Percentiles rank a stretch among this genome's conserved stretches.
Conservation (phyloP, 2,797 vertebrate genomes). For the Tadarida brasiliensis region DNA sequence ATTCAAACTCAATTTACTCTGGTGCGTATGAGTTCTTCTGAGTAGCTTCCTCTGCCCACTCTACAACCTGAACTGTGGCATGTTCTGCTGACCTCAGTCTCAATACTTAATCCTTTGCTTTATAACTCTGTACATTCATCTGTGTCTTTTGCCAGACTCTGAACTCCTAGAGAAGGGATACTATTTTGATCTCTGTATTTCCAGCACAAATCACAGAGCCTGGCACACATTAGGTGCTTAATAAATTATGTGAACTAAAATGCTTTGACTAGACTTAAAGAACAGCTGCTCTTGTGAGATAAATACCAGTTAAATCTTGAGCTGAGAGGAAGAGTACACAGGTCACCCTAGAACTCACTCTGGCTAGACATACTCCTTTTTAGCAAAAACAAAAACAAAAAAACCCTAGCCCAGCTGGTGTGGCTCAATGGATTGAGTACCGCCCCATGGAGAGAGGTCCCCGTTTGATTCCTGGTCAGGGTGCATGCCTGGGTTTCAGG, state of each 20-base stretch:
- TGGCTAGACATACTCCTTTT: background rate
- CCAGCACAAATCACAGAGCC: background rate
- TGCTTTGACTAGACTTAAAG: background rate
- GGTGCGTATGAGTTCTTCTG: background rate
- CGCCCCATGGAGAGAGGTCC: no score
- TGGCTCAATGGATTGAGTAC: no score
- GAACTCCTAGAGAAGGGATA: background rate
- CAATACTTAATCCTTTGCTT: background rate
- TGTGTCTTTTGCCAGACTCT: background rate
- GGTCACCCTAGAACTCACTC: background rate
- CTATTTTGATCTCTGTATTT: constrained; percentile 19
- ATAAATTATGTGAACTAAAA: background rate
- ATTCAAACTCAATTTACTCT: background rate
- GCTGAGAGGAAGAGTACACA: background rate
- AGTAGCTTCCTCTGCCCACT: background rate
- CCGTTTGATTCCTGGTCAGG: no score
- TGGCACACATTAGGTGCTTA: background rate
- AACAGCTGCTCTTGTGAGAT: background rate
- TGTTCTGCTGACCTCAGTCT: background rate
- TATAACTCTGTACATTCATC: background rate
- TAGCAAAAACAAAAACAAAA: background rate
- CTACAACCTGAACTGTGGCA: background rate
- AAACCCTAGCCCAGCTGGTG: no score
- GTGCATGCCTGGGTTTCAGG: no score
- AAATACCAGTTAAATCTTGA: background rate